A percentile compares a stretch with the other conserved stretches of the same genome.
phyloP scores from a whole-genome alignment of 2,113 vertebrate species.

The Plecotus auritus region DNA sequence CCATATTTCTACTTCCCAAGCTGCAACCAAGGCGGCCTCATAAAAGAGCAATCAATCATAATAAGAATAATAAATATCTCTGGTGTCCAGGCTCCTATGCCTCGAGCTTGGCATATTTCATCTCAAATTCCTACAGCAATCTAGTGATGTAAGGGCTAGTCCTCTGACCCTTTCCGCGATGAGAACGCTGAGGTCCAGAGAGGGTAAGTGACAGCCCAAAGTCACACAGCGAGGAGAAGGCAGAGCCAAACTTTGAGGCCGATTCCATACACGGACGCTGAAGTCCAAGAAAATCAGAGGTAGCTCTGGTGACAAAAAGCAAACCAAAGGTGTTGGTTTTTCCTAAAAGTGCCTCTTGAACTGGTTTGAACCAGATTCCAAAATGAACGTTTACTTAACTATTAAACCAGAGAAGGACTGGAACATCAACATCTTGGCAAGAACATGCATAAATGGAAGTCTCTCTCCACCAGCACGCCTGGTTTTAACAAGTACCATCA shows the following conservation, averaged over 20 bases:
- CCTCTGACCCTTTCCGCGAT: neutral
- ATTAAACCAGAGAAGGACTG: neutral
- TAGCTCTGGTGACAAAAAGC: neutral
- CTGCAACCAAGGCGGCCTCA: neutral
- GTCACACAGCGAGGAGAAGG: neutral
- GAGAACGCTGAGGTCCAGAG: neutral
- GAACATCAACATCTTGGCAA: neutral
- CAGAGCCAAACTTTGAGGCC: neutral
- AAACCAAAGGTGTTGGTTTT: conserved; percentile 23
- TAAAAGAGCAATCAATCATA: neutral
- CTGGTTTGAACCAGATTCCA: neutral
- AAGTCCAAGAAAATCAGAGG: neutral
- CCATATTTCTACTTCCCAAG: neutral
- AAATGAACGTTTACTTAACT: neutral
- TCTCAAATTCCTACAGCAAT: neutral
- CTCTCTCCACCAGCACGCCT: neutral
- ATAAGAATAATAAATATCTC: neutral
- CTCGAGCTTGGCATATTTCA: fast-evolving
- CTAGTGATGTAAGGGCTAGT: neutral
- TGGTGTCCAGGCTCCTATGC: neutral
- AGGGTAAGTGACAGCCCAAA: neutral
- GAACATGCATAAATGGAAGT: neutral
- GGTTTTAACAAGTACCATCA: conserved; percentile 38
- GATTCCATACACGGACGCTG: neutral
- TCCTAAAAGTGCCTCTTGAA: neutral